Percentiles rank a stretch among this genome's conserved stretches.
Evolutionary conservation across 2,888 invertebrate genomes (phyloP).

Genomic region (Priocnemis perturbator): DNA sequence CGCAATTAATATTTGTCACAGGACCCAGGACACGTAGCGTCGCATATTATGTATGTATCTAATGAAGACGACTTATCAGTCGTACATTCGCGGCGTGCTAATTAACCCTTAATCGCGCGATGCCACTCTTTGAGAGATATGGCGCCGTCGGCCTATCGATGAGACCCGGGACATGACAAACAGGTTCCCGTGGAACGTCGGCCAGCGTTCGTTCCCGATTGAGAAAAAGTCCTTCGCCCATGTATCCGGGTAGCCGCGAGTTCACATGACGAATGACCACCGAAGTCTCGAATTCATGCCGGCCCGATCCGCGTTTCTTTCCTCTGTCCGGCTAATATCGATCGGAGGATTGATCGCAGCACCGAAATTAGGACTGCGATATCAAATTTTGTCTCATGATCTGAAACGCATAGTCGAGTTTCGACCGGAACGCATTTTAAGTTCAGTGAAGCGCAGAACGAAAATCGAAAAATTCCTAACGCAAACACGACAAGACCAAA

Average conservation of each 20-base stretch:
- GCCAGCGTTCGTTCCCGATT: constrained; percentile 15
- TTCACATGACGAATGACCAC: constrained; percentile 24
- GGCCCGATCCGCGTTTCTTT: not conserved
- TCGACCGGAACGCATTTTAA: too few species aligned
- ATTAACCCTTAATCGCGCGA: constrained; percentile 38
- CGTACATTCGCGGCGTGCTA: constrained; percentile 24
- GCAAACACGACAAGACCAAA: not conserved
- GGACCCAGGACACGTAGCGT: too few species aligned
- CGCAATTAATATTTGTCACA: too few species aligned
- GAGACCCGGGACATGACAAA: constrained; percentile 35
- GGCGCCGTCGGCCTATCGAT: constrained; percentile 34
- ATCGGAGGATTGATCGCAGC: too few species aligned
- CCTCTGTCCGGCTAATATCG: not conserved
- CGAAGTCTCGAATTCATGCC: constrained; percentile 24
- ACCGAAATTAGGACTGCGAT: too few species aligned
- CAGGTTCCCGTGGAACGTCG: constrained; percentile 41
- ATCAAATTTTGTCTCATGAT: too few species aligned
- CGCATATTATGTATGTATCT: constrained; percentile 14
- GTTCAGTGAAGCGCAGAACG: too few species aligned
- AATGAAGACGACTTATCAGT: constrained; percentile 23
- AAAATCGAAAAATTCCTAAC: too few species aligned
- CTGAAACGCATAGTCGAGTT: too few species aligned
- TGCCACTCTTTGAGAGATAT: constrained; percentile 24
- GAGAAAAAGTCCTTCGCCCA: constrained; percentile 27
- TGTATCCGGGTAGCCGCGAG: constrained; percentile 12